Evolutionary conservation across 2,797 vertebrate genomes (phyloP).

Genomic region (Podarcis lilfordi): DNA sequence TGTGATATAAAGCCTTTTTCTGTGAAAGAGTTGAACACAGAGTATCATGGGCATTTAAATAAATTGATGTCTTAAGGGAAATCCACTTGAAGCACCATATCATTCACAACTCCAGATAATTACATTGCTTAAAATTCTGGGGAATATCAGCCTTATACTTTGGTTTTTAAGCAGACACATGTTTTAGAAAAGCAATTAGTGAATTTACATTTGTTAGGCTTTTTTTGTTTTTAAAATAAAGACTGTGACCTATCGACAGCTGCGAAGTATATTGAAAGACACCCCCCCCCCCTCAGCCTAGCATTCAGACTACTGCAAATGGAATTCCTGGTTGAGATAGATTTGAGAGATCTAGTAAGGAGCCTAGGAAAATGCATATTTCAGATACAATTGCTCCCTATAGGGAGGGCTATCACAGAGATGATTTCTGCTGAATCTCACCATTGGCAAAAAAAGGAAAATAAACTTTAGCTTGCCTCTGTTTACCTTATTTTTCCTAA

Average conservation of each 20-base stretch:
- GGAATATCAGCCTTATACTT: conserved; percentile 9
- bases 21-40: rapidly evolving
- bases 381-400: conserved; percentile 54
- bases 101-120: conserved; percentile 50
- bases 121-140: conserved; percentile 54
- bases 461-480: conserved; percentile 58
- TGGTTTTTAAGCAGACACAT: conserved; percentile 43
- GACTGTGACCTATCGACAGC: conserved; percentile 47
- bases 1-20: not conserved
- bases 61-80: conserved; percentile 18
- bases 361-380: conserved; percentile 59
- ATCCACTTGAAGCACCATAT: not conserved
- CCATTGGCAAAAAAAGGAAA: not conserved
- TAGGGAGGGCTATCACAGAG: conserved; percentile 51
- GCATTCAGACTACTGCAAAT: conserved; percentile 41
- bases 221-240: conserved; percentile 7
- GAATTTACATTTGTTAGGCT: conserved; percentile 41
- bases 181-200: conserved; percentile 51
- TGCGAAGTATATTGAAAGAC: conserved; percentile 21
- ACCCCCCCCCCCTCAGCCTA: conserved; percentile 16
- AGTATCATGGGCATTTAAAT: not conserved
- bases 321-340: conserved; percentile 49
- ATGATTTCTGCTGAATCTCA: conserved; percentile 20
- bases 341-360: conserved; percentile 68
- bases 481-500: conserved; percentile 55